These are phyloP conservation scores for Hippoglossus stenolepis DNA, from an alignment of 2,113 vertebrate genomes.

Conservation along the genomic window DNA sequence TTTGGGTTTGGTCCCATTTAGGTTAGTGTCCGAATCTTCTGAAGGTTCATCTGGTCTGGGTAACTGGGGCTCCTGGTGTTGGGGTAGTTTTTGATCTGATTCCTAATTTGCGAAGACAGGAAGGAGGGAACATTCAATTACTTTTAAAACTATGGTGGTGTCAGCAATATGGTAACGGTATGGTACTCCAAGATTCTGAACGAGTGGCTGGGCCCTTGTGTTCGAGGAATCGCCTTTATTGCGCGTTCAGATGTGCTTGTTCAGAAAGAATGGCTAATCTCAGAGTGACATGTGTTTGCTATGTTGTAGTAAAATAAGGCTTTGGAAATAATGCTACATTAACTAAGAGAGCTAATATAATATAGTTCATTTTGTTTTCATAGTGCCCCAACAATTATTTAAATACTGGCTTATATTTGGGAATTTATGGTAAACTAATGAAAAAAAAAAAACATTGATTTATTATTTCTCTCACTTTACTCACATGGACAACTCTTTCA, in stretches of 20 bases:
- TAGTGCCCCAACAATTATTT: neutral
- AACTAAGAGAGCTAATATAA: neutral
- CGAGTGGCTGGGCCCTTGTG: no score
- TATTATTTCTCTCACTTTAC: conserved; percentile 23
- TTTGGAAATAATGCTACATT: neutral
- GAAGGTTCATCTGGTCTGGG: conserved; percentile 61
- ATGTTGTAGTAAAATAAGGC: no score
- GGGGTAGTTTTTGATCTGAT: conserved; percentile 79
- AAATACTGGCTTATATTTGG: neutral
- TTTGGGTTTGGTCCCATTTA: conserved; percentile 59
- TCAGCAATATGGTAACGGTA: neutral
- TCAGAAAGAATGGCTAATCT: no score
- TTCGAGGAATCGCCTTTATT: no score
- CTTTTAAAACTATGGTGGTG: neutral
- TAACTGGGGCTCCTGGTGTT: conserved; percentile 77
- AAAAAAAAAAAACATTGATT: neutral
- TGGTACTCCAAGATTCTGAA: no score
- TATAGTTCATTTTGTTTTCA: no score
- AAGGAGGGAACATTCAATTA: neutral
- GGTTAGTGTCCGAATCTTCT: conserved; percentile 50
- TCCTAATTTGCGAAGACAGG: conserved; percentile 69
- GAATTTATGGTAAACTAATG: neutral
- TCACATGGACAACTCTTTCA: conserved; percentile 66
- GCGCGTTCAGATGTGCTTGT: no score
- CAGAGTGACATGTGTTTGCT: no score